Percentiles rank a stretch among this genome's conserved stretches.
These are phyloP conservation scores for Pipistrellus nathusii DNA, from an alignment of 2,797 vertebrate genomes.

Conservation along the genomic window DNA sequence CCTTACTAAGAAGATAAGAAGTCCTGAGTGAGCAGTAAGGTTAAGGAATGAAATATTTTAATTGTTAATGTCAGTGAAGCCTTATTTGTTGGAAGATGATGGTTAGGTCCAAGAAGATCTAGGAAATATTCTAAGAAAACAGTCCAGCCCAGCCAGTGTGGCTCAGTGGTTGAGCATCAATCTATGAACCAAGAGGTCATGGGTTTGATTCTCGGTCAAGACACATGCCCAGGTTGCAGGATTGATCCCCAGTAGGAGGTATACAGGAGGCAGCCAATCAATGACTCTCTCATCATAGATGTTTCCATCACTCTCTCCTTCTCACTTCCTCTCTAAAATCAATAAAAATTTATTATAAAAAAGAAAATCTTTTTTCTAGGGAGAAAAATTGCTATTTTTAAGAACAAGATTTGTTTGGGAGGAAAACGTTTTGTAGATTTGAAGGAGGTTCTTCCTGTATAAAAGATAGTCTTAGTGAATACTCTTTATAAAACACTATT, in stretches of 20 bases:
- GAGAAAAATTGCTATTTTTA: conserved; percentile 24
- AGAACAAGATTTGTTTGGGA: conserved; percentile 6
- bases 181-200: too few relatives aligned
- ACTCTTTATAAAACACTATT: not conserved
- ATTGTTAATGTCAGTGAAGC: not conserved
- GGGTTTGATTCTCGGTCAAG: too few relatives aligned
- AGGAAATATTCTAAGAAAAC: conserved; percentile 10
- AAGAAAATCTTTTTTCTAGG: not conserved
- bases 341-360: too few relatives aligned
- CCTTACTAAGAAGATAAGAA: not conserved
- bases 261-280: too few relatives aligned
- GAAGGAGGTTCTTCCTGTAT: not conserved
- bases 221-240: too few relatives aligned
- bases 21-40: not conserved
- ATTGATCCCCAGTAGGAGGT: too few relatives aligned
- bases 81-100: not conserved
- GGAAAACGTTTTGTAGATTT: conserved; percentile 17
- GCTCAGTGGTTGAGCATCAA: too few relatives aligned
- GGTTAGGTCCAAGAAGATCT: not conserved
- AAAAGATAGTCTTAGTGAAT: not conserved
- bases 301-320: too few relatives aligned
- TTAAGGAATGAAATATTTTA: conserved; percentile 2
- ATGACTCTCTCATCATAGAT: too few relatives aligned
- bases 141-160: not conserved
- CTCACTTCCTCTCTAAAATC: too few relatives aligned